Conservation (phyloP, 1,140 invertebrate species). For the Hycleus phaleratus region DNA sequence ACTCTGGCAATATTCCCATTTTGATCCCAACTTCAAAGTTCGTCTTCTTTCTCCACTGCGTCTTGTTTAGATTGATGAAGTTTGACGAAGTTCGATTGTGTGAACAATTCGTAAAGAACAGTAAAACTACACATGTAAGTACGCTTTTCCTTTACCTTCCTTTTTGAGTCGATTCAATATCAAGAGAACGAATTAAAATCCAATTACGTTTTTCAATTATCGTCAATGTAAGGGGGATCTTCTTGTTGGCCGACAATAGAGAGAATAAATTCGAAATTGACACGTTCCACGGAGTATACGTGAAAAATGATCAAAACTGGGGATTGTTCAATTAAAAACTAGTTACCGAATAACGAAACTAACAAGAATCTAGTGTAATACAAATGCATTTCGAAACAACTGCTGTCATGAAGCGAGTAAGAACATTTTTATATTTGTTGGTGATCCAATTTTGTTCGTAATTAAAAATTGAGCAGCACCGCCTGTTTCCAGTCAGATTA, state of each 20-base stretch:
- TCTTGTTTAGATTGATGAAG: constrained; percentile 4
- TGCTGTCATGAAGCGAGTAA: background rate
- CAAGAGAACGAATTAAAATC: constrained; percentile 5
- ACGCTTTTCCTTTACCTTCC: no score
- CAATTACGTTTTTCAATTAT: constrained; percentile 2
- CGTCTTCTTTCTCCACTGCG: background rate
- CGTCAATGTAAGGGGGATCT: background rate
- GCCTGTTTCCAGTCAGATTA: background rate
- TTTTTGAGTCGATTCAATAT: background rate
- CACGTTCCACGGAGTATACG: no score
- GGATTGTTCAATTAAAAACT: no score
- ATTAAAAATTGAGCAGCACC: background rate
- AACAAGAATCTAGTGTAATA: no score
- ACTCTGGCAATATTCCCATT: no score
- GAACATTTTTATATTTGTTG: background rate
- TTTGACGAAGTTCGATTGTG: constrained; percentile 3
- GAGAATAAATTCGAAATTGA: background rate
- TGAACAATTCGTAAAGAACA: background rate
- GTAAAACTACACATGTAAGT: background rate
- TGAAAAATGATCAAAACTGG: no score
- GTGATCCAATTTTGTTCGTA: background rate
- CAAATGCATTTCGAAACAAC: no score
- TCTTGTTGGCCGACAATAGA: background rate
- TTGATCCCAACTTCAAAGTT: no score
- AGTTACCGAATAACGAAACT: no score